These are phyloP conservation scores for Myanophis thanlyinensis DNA, from an alignment of 2,113 vertebrate genomes.

Conservation along the genomic window DNA sequence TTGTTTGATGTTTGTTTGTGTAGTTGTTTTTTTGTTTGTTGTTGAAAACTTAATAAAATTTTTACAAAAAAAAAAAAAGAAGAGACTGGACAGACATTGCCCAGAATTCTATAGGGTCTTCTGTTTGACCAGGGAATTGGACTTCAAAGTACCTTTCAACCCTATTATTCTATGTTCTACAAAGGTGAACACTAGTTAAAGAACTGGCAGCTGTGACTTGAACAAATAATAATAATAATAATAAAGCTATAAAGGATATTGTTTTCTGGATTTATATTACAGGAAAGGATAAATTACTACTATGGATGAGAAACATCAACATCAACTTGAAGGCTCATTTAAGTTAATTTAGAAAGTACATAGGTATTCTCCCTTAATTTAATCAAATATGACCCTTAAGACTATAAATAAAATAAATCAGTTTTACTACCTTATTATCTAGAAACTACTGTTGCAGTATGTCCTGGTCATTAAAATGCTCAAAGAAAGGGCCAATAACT, in stretches of 20 bases:
- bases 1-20: too few relatives aligned
- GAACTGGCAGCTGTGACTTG: background rate
- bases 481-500: background rate
- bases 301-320: background rate
- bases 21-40: too few relatives aligned
- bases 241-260: background rate
- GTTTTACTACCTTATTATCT: background rate
- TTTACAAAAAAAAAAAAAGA: too few relatives aligned
- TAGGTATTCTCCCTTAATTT: background rate
- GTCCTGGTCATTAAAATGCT: background rate
- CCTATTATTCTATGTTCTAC: background rate
- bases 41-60: too few relatives aligned
- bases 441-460: background rate
- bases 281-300: background rate
- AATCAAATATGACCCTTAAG: background rate
- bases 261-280: background rate
- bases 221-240: background rate
- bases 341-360: background rate
- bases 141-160: background rate
- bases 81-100: too few relatives aligned
- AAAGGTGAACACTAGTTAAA: background rate
- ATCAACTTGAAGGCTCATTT: background rate
- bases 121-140: background rate
- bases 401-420: background rate
- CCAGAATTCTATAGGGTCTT: background rate